Evolutionary conservation across 2,888 invertebrate species (phyloP).

Genomic region (Ophonus ardosiacus): DNA sequence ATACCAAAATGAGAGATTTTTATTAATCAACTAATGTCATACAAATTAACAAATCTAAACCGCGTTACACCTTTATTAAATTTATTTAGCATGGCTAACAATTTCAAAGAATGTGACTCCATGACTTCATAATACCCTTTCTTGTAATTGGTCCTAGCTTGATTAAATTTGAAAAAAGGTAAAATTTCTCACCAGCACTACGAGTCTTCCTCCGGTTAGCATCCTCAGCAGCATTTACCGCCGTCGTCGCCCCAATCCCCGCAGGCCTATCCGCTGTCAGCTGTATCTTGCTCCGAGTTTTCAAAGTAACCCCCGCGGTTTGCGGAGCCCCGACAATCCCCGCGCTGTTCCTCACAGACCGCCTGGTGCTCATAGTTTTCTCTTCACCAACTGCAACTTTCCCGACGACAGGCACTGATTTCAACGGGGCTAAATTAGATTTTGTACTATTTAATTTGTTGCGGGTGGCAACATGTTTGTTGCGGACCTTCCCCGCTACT

Average conservation of each 20-base stretch:
- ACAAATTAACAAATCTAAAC: too few species aligned
- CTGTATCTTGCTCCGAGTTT: constrained; percentile 73
- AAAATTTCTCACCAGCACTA: constrained; percentile 80
- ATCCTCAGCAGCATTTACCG: constrained; percentile 16
- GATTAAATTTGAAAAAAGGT: too few species aligned
- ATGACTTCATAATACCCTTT: too few species aligned
- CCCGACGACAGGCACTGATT: constrained; percentile 57
- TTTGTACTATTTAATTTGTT: constrained; percentile 70
- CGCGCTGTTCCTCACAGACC: constrained; percentile 71
- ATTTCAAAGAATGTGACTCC: too few species aligned
- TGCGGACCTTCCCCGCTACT: constrained; percentile 82
- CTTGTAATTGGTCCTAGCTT: too few species aligned
- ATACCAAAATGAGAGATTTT: too few species aligned
- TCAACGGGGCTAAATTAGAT: constrained; percentile 53
- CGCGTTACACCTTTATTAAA: too few species aligned
- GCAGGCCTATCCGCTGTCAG: constrained; percentile 66
- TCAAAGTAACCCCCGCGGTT: constrained; percentile 68
- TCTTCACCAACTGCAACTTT: constrained; percentile 72
- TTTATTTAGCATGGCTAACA: too few species aligned
- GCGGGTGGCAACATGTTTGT: constrained; percentile 73
- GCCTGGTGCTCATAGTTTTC: constrained; percentile 70
- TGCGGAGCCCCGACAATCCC: background rate
- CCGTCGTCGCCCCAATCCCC: background rate
- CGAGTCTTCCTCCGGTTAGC: constrained; percentile 80
- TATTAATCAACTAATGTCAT: too few species aligned